Evolutionary conservation across 2,797 vertebrate species (phyloP), one percentile per base, ranked within the genome.

Genomic region (Micropoecilia bifurca): DNA sequence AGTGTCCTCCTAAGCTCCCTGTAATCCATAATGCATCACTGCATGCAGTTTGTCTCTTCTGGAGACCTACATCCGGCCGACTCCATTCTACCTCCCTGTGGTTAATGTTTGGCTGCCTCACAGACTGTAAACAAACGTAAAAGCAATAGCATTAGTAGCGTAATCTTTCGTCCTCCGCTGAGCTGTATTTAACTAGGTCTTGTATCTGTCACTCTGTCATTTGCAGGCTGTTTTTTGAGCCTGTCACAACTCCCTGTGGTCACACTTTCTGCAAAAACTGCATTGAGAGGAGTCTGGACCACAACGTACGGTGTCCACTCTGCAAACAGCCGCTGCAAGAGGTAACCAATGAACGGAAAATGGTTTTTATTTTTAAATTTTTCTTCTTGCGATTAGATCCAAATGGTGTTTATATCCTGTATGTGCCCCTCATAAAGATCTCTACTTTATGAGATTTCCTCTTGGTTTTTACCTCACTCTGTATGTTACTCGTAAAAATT

Each of bases 181-280:
- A 14, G 16, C 36, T 46, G 25, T 14, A 16, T 43, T 28, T 30
- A 41, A 76, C 7, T 1, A 7, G 53, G 33, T 14, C 25, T 10
- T 12, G 2, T 57, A 0, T 75, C 55, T 22, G 41, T 25, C 13
- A 25, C 22, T 71, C 1, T 86, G 73, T 77, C 18, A 39, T 88
- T 76, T 69, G 20, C 90, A 98, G 97, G 92, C 89, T 98, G 93
- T 97, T 98, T 79, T 95, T 95, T 0, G 96, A 98, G 87, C 97
- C 97, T 0, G 96, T 98, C 85, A 98, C 97, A 0, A 98, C 97
- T 0, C 97, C 97, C 0, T 98, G 97, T 48, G 97, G 97, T 12
- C 97, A 98, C 91, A 97, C 96, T 33, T 98, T 98, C 95, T 98
- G 97, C 87, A 97, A 96, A 89, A 97, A 96, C 93, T 98, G 97